Conservation (phyloP, 2,797 vertebrate genomes). For the Aldrovandia affinis region DNA sequence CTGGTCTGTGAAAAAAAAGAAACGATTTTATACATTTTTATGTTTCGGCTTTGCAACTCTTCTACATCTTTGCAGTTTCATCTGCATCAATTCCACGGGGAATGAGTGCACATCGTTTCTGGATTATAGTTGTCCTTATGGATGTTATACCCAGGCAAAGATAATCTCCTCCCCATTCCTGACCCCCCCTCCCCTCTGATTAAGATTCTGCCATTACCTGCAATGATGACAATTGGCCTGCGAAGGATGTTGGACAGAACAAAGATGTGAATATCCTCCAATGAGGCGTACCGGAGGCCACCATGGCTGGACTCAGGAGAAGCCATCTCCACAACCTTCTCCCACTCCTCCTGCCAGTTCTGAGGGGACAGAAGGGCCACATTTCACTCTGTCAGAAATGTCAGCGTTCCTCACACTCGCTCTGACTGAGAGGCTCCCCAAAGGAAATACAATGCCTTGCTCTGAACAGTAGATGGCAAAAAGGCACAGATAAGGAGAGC, state of each 20-base stretch:
- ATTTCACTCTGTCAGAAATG: not conserved
- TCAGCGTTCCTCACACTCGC: not conserved
- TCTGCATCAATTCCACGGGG: not conserved
- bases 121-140: too few relatives aligned
- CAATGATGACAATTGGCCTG: slow-evolving; percentile 91
- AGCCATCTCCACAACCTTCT: slow-evolving; percentile 92
- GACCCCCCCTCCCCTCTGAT: not conserved
- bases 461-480: not conserved
- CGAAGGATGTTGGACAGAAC: slow-evolving; percentile 95
- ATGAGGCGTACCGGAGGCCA: slow-evolving; percentile 90
- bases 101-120: too few relatives aligned
- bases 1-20: slow-evolving; percentile 79
- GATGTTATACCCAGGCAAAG: not conserved
- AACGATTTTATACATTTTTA: not conserved
- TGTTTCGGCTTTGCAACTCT: not conserved
- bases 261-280: slow-evolving; percentile 98
- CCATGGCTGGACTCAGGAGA: slow-evolving; percentile 83
- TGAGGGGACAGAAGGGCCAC: slow-evolving; percentile 47
- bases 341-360: slow-evolving; percentile 99
- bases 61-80: not conserved
- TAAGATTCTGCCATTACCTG: slow-evolving; percentile 72
- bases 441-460: not conserved
- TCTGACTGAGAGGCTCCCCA: not conserved
- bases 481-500: not conserved
- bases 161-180: not conserved